Percentiles rank a stretch among this genome's conserved stretches.
Evolutionary conservation across 2,113 vertebrate species (phyloP).

Genomic region (Platycercus adscitus): DNA sequence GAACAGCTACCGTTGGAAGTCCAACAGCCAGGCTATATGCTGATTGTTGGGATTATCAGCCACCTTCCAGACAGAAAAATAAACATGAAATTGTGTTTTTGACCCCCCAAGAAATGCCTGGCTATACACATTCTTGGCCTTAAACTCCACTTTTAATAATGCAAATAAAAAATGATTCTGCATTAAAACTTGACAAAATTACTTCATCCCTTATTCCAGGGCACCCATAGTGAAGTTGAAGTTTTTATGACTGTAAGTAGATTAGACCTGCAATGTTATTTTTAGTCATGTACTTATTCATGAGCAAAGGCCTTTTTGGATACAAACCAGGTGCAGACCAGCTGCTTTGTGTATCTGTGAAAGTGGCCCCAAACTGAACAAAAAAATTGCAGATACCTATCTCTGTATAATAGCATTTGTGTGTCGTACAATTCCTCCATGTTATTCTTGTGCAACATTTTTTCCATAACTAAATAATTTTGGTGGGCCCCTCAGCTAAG

Average conservation of each 20-base stretch:
- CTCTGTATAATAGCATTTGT: neutral
- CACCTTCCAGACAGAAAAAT: slow-evolving; percentile 53
- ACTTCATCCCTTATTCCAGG: neutral
- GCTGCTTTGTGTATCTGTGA: neutral
- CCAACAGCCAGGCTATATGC: neutral
- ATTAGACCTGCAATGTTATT: slow-evolving; percentile 22
- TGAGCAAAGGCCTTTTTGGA: slow-evolving; percentile 2
- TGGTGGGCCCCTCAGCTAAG: neutral
- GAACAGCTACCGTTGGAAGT: neutral
- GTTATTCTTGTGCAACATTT: neutral
- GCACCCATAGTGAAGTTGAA: neutral
- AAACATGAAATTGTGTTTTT: neutral
- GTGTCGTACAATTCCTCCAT: neutral
- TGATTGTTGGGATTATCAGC: neutral
- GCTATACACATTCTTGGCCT: neutral
- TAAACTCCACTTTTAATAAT: neutral
- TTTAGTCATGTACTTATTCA: neutral
- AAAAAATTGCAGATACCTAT: neutral
- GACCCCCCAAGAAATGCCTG: neutral
- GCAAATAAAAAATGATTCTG: neutral
- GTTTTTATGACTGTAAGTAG: slow-evolving; percentile 6
- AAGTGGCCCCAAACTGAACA: neutral
- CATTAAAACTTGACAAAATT: slow-evolving; percentile 9
- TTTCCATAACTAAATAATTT: neutral
- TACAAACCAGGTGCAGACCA: slow-evolving; percentile 31